phyloP scores from a whole-genome alignment of 2,888 invertebrate species.

The Abscondita cerata region DNA sequence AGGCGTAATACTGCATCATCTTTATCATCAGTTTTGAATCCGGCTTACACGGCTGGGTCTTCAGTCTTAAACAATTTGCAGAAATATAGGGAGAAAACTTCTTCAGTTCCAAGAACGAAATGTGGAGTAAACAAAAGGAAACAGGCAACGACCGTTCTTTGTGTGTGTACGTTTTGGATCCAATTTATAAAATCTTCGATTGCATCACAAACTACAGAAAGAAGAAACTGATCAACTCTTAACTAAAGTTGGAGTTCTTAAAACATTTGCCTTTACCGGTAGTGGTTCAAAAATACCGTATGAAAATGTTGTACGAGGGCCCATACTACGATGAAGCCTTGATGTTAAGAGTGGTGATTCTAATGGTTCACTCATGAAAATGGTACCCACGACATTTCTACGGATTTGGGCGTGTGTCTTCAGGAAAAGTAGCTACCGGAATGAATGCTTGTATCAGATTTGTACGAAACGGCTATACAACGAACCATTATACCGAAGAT shows the following conservation, averaged over 20 bases:
- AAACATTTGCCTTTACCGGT: conserved; percentile 98
- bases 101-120: conserved; percentile 96
- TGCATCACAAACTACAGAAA: conserved; percentile 71
- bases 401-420: conserved; percentile 99
- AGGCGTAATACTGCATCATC: no score
- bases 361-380: conserved; percentile 98
- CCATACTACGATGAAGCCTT: conserved; percentile 74
- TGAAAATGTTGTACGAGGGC: conserved; percentile 99
- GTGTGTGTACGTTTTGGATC: conserved; percentile 98
- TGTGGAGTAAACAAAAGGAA: conserved; percentile 95
- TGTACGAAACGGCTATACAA: conserved; percentile 99
- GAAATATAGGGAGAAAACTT: conserved; percentile 99
- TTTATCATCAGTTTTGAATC: conserved; percentile 99
- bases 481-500: conserved; percentile 99
- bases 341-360: conserved; percentile 95
- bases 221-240: conserved; percentile 89
- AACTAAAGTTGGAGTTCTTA: conserved; percentile 91
- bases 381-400: conserved; percentile 99
- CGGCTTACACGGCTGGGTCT: conserved; percentile 99
- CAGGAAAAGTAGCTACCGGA: conserved; percentile 88
- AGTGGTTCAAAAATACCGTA: conserved; percentile 98
- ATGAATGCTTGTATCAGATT: conserved; percentile 95
- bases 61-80: conserved; percentile 98
- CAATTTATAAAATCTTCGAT: conserved; percentile 94
- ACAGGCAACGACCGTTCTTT: conserved; percentile 95